Percentiles rank a stretch among this genome's conserved stretches.
Evolutionary conservation across 2,797 vertebrate species (phyloP).

Genomic region (Cephalopachus bancanus): DNA sequence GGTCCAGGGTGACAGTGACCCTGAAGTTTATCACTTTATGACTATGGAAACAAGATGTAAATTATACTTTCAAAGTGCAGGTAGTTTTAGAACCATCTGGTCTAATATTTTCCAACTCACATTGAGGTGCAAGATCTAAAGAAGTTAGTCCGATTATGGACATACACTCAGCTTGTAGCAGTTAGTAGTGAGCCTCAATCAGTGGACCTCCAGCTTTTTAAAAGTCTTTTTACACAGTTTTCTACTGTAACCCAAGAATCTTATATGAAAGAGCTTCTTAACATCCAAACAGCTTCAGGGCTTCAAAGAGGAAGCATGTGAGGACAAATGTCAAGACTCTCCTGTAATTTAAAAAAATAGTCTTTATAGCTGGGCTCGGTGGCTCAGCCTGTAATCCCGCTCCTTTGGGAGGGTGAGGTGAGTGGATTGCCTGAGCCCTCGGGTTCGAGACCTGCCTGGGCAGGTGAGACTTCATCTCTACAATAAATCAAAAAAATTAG

Average conservation of each 20-base stretch:
- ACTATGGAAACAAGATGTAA: background rate
- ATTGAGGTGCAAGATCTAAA: background rate
- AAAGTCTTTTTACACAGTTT: background rate
- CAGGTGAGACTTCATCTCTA: background rate
- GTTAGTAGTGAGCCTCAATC: background rate
- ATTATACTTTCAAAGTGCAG: background rate
- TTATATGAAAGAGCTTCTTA: background rate
- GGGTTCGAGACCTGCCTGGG: background rate
- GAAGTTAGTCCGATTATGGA: background rate
- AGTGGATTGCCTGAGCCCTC: background rate
- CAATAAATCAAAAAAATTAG: background rate
- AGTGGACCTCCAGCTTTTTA: background rate
- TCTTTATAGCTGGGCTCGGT: background rate
- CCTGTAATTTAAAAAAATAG: background rate
- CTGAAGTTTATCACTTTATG: background rate
- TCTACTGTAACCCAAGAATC: slow-evolving; percentile 11
- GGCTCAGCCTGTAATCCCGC: background rate
- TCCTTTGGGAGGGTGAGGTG: background rate
- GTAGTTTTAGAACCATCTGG: background rate
- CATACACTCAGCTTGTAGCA: background rate
- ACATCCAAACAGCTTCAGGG: background rate
- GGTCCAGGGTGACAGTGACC: background rate
- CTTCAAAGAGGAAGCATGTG: background rate
- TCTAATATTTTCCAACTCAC: background rate
- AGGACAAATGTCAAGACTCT: background rate